A percentile compares a stretch with the other conserved stretches of the same genome.
phyloP scores from a whole-genome alignment of 2,113 vertebrate genomes.

The Leucosticte australis region DNA sequence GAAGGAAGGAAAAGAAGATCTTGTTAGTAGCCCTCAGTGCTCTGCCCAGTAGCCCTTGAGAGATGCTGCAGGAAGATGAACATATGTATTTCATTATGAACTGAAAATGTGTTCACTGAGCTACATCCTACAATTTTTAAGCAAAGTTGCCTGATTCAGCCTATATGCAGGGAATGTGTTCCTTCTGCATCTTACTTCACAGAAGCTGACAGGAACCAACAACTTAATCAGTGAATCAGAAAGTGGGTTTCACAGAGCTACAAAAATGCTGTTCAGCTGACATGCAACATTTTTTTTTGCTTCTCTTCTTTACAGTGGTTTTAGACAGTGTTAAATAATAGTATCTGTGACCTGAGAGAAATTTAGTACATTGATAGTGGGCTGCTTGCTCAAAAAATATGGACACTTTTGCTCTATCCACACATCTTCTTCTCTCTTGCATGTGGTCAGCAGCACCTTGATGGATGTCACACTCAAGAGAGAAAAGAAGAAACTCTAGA shows the following conservation, averaged over 20 bases:
- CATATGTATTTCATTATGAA: not conserved
- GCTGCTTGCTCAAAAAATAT: not conserved
- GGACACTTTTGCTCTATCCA: not conserved
- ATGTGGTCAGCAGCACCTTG: not conserved
- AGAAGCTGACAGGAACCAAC: not conserved
- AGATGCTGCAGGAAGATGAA: constrained; percentile 19
- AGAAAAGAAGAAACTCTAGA: not conserved
- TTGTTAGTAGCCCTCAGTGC: not conserved
- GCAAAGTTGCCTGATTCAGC: not conserved
- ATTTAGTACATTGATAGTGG: not conserved
- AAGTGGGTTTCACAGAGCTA: not conserved
- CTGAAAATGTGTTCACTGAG: not conserved
- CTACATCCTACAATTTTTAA: not conserved
- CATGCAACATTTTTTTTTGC: not conserved
- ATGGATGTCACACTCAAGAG: not conserved
- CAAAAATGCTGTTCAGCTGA: not conserved
- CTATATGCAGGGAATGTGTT: not conserved
- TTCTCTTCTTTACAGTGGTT: not conserved
- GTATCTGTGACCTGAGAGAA: not conserved
- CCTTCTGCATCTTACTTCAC: not conserved
- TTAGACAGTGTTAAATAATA: not conserved
- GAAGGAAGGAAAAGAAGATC: not conserved
- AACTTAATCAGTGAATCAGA: not conserved
- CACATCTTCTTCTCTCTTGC: not conserved
- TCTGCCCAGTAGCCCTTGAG: not conserved